Evolutionary conservation across 2,888 invertebrate species (phyloP).

Genomic region (Drosophila mettleri): DNA sequence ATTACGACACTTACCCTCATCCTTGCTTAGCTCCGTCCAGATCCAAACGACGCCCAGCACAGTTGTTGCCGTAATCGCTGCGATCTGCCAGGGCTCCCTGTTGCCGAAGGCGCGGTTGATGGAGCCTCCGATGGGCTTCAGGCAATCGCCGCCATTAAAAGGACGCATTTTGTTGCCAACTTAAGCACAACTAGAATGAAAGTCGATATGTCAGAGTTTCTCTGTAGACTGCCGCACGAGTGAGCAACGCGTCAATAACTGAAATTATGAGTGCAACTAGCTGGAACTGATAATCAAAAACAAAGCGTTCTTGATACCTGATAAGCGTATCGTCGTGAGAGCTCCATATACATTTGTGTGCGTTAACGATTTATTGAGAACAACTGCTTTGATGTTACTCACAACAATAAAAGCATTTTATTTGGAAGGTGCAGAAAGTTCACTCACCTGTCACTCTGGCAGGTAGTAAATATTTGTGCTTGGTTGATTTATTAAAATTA

Average conservation of each 20-base stretch:
- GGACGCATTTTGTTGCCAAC: constrained; percentile 66
- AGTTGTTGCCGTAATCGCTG: constrained; percentile 90
- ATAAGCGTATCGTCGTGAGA: constrained; percentile 48
- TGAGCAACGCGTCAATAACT: constrained; percentile 53
- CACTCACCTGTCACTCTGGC: constrained; percentile 31
- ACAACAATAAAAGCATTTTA: constrained; percentile 3
- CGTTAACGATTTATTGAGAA: neutral
- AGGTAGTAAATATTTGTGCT: constrained; percentile 10
- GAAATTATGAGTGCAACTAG: constrained; percentile 36
- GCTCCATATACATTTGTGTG: constrained; percentile 8
- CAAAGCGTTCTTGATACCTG: constrained; percentile 52
- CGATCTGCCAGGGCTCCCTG: constrained; percentile 93
- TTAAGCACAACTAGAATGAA: constrained; percentile 39
- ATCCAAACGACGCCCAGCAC: constrained; percentile 90
- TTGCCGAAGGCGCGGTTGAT: constrained; percentile 88
- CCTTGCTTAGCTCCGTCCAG: constrained; percentile 89
- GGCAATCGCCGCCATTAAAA: constrained; percentile 68
- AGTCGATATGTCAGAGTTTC: constrained; percentile 3
- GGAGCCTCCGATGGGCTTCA: constrained; percentile 83
- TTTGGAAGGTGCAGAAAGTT: neutral
- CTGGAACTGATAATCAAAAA: constrained; percentile 38
- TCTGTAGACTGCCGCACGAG: constrained; percentile 43
- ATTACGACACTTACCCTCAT: constrained; percentile 87
- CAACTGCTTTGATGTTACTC: constrained; percentile 4
- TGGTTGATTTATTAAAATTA: neutral